A percentile compares a stretch with the other conserved stretches of the same genome.
Evolutionary conservation across 2,888 invertebrate species (phyloP).

Genomic region (Eutolmus rufibarbis): DNA sequence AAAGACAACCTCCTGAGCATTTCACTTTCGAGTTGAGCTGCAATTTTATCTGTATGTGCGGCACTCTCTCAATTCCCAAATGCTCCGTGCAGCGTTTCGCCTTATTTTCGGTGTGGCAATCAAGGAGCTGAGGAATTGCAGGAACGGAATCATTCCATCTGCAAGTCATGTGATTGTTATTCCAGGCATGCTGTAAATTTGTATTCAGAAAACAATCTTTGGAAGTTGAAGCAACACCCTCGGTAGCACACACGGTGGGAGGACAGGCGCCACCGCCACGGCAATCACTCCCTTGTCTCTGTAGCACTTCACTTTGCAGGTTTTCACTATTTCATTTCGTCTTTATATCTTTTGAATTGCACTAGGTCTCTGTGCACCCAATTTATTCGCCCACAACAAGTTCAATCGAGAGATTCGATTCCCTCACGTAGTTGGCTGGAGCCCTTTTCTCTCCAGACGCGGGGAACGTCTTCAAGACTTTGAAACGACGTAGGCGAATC

Average conservation of each 20-base stretch:
- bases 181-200: constrained; percentile 47
- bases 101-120: constrained; percentile 43
- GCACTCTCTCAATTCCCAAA: not conserved
- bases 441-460: not conserved
- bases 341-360: constrained; percentile 32
- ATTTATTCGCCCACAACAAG: constrained; percentile 31
- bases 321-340: constrained; percentile 34
- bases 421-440: constrained; percentile 4
- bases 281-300: constrained; percentile 6
- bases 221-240: constrained; percentile 45
- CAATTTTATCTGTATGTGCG: not conserved
- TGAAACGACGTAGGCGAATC: not conserved
- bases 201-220: constrained; percentile 47
- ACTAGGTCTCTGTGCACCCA: constrained; percentile 14
- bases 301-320: constrained; percentile 2
- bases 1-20: not conserved
- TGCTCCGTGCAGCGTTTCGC: constrained; percentile 9
- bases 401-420: not conserved
- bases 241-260: not conserved
- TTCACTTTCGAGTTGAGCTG: not conserved
- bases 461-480: not conserved
- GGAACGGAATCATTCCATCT: constrained; percentile 47
- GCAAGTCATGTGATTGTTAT: constrained; percentile 48
- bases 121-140: constrained; percentile 48
- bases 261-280: not conserved